phyloP scores from a whole-genome alignment of 2,888 invertebrate species.

The Branchipolynoe longqiensis region DNA sequence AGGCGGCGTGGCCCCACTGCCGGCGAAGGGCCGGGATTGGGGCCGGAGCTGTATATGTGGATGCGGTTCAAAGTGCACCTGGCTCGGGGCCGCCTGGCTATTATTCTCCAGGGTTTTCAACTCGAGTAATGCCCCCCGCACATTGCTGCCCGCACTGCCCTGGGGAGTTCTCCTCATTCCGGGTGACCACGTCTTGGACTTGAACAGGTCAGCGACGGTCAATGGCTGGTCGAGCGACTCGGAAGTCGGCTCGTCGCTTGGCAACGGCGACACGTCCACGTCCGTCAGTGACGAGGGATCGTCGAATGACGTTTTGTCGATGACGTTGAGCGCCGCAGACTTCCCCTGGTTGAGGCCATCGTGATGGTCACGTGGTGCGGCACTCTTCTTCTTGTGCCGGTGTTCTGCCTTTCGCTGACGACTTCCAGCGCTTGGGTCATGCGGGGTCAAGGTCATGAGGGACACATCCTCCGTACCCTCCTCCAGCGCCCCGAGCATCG shows the following conservation, averaged over 20 bases:
- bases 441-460: constrained; percentile 15
- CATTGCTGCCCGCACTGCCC: constrained; percentile 25
- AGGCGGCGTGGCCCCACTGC: background rate
- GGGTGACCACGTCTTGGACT: constrained; percentile 41
- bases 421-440: background rate
- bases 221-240: constrained; percentile 46
- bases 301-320: background rate
- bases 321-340: background rate
- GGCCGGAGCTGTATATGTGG: background rate
- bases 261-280: constrained; percentile 59
- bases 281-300: constrained; percentile 48
- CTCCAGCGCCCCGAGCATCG: constrained; percentile 78
- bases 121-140: constrained; percentile 30
- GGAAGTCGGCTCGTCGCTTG: constrained; percentile 53
- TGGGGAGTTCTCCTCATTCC: background rate
- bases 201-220: constrained; percentile 56
- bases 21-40: background rate
- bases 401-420: background rate
- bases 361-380: background rate
- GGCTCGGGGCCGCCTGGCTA: background rate
- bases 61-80: constrained; percentile 11
- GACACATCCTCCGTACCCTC: constrained; percentile 60
- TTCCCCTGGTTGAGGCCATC: background rate
- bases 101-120: constrained; percentile 36
- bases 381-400: background rate